These are phyloP conservation scores for Protonibea diacanthus DNA, from an alignment of 2,797 vertebrate genomes.

Conservation along the genomic window DNA sequence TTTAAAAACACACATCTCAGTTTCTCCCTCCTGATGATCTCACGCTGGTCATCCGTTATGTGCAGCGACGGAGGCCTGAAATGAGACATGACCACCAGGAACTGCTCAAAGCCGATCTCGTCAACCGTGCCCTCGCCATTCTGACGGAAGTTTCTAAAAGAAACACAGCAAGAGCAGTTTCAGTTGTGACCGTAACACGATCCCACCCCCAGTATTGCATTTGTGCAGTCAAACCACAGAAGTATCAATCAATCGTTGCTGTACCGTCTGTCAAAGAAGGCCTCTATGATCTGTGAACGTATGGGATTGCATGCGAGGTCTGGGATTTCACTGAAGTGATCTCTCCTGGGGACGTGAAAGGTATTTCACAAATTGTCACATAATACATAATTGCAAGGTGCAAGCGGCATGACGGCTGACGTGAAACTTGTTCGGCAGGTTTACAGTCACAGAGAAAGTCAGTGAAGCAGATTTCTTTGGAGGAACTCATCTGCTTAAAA, in stretches of 20 bases:
- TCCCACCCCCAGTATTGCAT: too few species aligned
- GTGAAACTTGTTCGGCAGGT: constrained; percentile 55
- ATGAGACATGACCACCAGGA: constrained; percentile 94
- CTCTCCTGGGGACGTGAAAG: constrained; percentile 81
- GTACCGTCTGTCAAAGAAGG: constrained; percentile 95
- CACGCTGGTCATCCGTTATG: constrained; percentile 89
- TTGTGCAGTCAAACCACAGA: too few species aligned
- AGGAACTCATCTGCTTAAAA: not conserved
- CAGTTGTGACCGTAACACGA: not conserved
- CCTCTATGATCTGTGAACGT: constrained; percentile 90
- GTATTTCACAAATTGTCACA: not conserved
- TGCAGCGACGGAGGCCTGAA: constrained; percentile 90
- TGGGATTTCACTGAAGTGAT: constrained; percentile 87
- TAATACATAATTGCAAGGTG: not conserved
- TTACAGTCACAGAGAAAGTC: constrained; percentile 15
- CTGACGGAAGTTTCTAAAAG: constrained; percentile 88
- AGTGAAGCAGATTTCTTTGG: not conserved
- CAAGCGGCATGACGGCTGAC: not conserved
- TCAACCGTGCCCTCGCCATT: constrained; percentile 78
- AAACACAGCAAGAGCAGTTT: not conserved
- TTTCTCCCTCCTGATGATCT: constrained; percentile 88
- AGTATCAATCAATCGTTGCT: not conserved
- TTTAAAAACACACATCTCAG: constrained; percentile 88
- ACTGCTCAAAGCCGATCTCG: constrained; percentile 94
- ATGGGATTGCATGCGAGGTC: constrained; percentile 94